phyloP scores from a whole-genome alignment of 1,140 invertebrate genomes.

The Chrysomallon squamiferum region DNA sequence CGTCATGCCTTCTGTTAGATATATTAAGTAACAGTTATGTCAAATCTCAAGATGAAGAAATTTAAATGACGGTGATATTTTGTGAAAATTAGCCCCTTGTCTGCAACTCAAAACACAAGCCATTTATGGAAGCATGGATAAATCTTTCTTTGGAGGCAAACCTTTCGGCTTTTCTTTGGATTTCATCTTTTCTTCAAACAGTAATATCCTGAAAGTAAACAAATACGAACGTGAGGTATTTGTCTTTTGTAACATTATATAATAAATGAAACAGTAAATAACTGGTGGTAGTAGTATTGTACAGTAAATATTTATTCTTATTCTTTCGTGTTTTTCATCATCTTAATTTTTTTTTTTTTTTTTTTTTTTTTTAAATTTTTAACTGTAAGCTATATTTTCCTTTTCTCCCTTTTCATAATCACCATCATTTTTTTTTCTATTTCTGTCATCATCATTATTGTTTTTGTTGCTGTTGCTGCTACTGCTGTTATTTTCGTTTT shows the following conservation, averaged over 20 bases:
- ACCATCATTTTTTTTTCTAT: too few species aligned
- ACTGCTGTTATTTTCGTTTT: too few species aligned
- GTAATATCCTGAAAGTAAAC: constrained; percentile 36
- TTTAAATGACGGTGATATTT: too few species aligned
- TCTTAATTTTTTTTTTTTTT: not conserved
- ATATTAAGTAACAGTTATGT: too few species aligned
- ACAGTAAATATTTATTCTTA: not conserved
- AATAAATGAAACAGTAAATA: not conserved
- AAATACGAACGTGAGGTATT: not conserved
- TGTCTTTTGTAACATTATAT: not conserved
- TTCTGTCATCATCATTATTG: too few species aligned
- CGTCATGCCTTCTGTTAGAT: too few species aligned
- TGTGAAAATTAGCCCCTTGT: too few species aligned
- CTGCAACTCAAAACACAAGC: too few species aligned
- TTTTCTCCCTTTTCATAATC: too few species aligned
- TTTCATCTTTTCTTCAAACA: constrained; percentile 43
- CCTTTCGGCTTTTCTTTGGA: constrained; percentile 33
- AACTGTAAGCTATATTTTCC: not conserved
- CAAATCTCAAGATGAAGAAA: too few species aligned
- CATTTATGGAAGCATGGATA: constrained; percentile 36
- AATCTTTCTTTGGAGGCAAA: constrained; percentile 34
- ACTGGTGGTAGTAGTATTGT: not conserved
- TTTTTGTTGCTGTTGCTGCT: too few species aligned
- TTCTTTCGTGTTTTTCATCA: not conserved
- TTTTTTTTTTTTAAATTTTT: not conserved